Evolutionary conservation across 2,888 invertebrate species (phyloP).

Genomic region (Celastrina argiolus): DNA sequence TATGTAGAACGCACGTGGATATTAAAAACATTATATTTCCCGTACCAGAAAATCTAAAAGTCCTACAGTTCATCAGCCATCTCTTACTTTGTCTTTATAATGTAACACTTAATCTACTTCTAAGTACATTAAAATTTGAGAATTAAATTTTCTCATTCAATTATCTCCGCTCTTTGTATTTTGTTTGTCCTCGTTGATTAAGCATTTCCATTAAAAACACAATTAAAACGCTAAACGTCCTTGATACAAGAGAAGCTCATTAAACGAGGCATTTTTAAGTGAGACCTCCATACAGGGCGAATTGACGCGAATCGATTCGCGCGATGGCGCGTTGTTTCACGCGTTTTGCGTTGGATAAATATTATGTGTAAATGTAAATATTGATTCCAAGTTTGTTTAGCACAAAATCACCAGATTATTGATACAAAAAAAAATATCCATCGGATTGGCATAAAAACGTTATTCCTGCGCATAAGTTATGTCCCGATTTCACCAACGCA

Average conservation of each 20-base stretch:
- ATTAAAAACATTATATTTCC: too few relatives aligned
- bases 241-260: conserved; percentile 11
- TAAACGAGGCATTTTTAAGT: not conserved
- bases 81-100: not conserved
- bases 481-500: too few relatives aligned
- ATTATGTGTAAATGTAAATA: too few relatives aligned
- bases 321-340: not conserved
- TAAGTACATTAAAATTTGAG: not conserved
- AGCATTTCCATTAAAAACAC: conserved; percentile 20
- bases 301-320: not conserved
- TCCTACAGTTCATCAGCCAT: not conserved
- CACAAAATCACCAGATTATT: too few relatives aligned
- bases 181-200: conserved; percentile 12
- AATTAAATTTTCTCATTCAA: not conserved
- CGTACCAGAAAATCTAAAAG: too few relatives aligned
- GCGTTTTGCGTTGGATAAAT: too few relatives aligned
- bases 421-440: too few relatives aligned
- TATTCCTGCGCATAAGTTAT: too few relatives aligned
- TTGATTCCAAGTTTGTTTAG: too few relatives aligned
- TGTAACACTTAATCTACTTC: not conserved
- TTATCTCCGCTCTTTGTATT: conserved; percentile 2
- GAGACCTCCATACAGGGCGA: not conserved
- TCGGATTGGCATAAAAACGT: too few relatives aligned
- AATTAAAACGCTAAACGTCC: conserved; percentile 10
- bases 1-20: too few relatives aligned